Percentiles rank a stretch among this genome's conserved stretches.
Evolutionary conservation across 1,140 invertebrate species (phyloP).

Genomic region (Magallana gigas): DNA sequence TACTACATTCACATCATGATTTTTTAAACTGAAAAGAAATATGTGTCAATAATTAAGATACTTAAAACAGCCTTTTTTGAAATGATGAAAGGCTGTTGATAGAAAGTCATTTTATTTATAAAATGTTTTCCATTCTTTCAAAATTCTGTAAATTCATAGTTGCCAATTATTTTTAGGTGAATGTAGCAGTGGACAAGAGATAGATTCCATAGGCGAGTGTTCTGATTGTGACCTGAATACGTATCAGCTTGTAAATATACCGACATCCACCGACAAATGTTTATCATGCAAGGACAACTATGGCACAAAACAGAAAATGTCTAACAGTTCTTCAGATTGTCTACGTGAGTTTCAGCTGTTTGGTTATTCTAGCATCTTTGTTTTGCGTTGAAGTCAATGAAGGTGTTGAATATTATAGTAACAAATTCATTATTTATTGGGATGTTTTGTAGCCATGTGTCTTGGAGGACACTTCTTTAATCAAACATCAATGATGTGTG

Average conservation of each 20-base stretch:
- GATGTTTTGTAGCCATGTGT: constrained; percentile 27
- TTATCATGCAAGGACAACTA: not conserved
- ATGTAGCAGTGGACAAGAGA: constrained; percentile 42
- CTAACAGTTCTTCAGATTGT: constrained; percentile 16
- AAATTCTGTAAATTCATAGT: too few relatives aligned
- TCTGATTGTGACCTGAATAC: constrained; percentile 49
- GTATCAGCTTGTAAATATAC: constrained; percentile 50
- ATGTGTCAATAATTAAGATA: too few relatives aligned
- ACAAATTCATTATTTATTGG: not conserved
- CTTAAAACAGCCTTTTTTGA: too few relatives aligned
- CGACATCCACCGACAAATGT: constrained; percentile 41
- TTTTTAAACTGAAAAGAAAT: too few relatives aligned
- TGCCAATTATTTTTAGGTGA: constrained; percentile 37
- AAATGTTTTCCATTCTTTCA: too few relatives aligned
- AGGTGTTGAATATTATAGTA: not conserved
- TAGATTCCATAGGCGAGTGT: constrained; percentile 41
- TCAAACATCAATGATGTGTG: constrained; percentile 41
- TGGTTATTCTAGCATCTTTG: not conserved
- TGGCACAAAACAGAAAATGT: constrained; percentile 37
- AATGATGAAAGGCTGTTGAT: too few relatives aligned
- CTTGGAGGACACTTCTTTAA: constrained; percentile 33
- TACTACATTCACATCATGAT: too few relatives aligned
- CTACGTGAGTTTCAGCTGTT: constrained; percentile 12
- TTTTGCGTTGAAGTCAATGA: not conserved
- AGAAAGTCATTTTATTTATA: too few relatives aligned